phyloP scores from a whole-genome alignment of 2,888 invertebrate genomes.

The Tetranychus piercei region DNA sequence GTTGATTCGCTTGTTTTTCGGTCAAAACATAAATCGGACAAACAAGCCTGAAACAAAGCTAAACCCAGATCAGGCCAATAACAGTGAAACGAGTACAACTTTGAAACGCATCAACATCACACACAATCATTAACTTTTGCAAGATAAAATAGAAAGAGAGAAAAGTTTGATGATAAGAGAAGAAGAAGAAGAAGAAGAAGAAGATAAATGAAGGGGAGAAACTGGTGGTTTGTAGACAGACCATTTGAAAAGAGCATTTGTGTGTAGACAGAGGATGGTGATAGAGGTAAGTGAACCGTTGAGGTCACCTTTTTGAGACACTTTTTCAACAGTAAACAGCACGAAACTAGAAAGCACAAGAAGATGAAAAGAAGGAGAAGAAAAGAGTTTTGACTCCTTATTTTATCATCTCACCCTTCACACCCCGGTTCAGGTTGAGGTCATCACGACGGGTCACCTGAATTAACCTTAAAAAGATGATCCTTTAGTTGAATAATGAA shows the following conservation, averaged over 20 bases:
- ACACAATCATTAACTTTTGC: neutral
- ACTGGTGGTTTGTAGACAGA: neutral
- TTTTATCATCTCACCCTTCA: neutral
- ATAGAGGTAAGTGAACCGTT: neutral
- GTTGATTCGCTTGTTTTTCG: neutral
- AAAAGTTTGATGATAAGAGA: neutral
- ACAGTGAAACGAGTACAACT: neutral
- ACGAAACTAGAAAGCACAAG: neutral
- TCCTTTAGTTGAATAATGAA: neutral
- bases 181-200: neutral
- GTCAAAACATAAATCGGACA: neutral
- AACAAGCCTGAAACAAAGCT: neutral
- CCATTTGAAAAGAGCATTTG: neutral
- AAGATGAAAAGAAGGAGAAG: slow-evolving; percentile 3
- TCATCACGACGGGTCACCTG: slow-evolving; percentile 8
- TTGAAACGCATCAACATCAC: neutral
- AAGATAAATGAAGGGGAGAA: neutral
- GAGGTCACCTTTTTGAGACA: neutral
- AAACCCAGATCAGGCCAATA: neutral
- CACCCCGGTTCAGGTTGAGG: neutral
- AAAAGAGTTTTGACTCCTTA: neutral
- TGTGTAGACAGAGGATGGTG: neutral
- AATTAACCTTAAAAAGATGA: neutral
- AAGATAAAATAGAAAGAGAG: neutral
- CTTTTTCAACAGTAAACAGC: neutral